These are phyloP conservation scores for Lasius platythorax DNA, from an alignment of 2,888 invertebrate species.

Conservation along the genomic window DNA sequence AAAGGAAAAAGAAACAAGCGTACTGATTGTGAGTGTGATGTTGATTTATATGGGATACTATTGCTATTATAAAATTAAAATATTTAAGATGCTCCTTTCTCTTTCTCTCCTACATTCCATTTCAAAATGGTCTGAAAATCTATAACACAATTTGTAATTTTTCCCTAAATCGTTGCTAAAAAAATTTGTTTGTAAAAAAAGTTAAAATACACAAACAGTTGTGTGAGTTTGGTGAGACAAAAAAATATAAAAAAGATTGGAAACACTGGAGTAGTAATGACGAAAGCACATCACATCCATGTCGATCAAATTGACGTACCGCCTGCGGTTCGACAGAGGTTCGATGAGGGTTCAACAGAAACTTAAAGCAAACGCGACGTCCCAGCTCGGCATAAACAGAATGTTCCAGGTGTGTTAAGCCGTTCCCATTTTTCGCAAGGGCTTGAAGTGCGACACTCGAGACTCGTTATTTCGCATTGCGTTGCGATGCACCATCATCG, in stretches of 20 bases:
- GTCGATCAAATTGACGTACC: not conserved
- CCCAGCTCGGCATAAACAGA: slow-evolving; percentile 75
- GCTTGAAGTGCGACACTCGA: slow-evolving; percentile 75
- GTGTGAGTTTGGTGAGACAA: not conserved
- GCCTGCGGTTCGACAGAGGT: not conserved
- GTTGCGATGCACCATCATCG: slow-evolving; percentile 41
- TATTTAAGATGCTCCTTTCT: not conserved
- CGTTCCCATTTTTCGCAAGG: slow-evolving; percentile 56
- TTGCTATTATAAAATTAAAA: not conserved
- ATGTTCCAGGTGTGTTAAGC: slow-evolving; percentile 80
- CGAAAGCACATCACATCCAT: not conserved
- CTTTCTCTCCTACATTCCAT: not conserved
- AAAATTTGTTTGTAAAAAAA: not conserved
- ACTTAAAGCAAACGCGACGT: slow-evolving; percentile 72
- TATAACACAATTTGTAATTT: not conserved
- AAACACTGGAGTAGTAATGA: not conserved
- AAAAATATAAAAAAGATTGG: not conserved
- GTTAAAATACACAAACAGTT: not conserved
- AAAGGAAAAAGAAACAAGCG: not conserved
- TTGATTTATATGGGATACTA: not conserved
- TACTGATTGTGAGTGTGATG: not conserved
- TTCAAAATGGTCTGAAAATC: not conserved
- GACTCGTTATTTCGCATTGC: slow-evolving; percentile 79
- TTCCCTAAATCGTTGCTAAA: not conserved
- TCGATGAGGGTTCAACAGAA: not conserved